phyloP scores from a whole-genome alignment of 2,113 vertebrate genomes.

The Oenanthe oenanthe region DNA sequence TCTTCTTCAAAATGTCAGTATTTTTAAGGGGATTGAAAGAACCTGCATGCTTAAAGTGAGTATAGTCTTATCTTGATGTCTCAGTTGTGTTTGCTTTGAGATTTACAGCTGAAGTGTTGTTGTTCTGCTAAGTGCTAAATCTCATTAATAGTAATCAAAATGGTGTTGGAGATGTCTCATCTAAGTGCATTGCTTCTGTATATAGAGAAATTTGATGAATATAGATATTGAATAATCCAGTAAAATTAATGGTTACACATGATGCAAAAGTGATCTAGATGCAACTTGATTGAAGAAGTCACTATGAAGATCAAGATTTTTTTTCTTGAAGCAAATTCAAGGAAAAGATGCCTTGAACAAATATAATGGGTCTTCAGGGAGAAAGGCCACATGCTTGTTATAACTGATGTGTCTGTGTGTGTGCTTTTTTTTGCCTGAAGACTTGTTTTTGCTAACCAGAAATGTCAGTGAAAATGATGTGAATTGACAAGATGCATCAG shows the following conservation, averaged over 20 bases:
- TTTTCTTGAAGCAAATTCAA: neutral
- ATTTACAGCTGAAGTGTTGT: neutral
- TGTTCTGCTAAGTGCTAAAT: neutral
- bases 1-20: neutral
- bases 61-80: neutral
- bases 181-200: neutral
- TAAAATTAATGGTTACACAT: neutral
- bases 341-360: neutral
- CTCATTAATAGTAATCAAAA: neutral
- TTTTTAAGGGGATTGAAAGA: neutral
- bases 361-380: neutral
- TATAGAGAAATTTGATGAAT: neutral
- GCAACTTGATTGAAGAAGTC: neutral
- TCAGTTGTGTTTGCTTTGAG: neutral
- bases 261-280: neutral
- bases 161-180: neutral
- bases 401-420: neutral
- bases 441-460: constrained; percentile 2
- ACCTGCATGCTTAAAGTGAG: neutral
- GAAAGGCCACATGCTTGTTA: constrained; percentile 40
- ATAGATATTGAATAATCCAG: neutral
- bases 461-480: constrained; percentile 55
- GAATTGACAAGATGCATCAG: constrained; percentile 52
- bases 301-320: constrained; percentile 6
- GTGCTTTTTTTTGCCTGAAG: constrained; percentile 48